phyloP scores from a whole-genome alignment of 2,113 vertebrate species.

The Peromyscus polionotus region DNA sequence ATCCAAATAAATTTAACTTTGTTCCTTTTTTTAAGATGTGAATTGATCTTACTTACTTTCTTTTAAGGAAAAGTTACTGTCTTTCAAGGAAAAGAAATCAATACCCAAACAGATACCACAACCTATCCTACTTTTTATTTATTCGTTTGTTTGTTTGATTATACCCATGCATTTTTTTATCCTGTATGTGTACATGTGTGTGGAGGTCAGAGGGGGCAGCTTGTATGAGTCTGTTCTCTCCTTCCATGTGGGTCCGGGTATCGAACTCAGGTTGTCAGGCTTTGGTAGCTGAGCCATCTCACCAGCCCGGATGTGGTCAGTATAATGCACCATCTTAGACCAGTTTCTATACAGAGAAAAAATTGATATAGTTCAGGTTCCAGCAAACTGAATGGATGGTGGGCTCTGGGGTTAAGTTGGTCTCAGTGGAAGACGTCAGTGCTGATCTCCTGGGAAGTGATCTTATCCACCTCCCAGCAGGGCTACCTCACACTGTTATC shows the following conservation, averaged over 20 bases:
- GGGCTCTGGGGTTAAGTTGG: neutral
- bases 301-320: neutral
- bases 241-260: neutral
- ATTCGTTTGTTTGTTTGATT: neutral
- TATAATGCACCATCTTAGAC: neutral
- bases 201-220: neutral
- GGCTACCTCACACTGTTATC: neutral
- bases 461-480: too few species aligned
- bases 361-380: neutral
- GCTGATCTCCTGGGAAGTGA: neutral
- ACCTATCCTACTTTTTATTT: neutral
- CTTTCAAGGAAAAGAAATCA: constrained; percentile 43
- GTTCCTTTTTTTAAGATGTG: neutral
- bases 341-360: constrained; percentile 2
- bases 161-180: neutral
- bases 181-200: neutral
- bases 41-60: neutral
- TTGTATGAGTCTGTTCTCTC: neutral
- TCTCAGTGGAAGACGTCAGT: neutral
- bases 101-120: neutral
- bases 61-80: neutral
- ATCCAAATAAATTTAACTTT: constrained; percentile 46
- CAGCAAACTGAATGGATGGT: neutral
- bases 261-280: neutral
- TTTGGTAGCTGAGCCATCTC: neutral